Evolutionary conservation across 2,888 invertebrate genomes (phyloP).

Genomic region (Eilema sororculum): DNA sequence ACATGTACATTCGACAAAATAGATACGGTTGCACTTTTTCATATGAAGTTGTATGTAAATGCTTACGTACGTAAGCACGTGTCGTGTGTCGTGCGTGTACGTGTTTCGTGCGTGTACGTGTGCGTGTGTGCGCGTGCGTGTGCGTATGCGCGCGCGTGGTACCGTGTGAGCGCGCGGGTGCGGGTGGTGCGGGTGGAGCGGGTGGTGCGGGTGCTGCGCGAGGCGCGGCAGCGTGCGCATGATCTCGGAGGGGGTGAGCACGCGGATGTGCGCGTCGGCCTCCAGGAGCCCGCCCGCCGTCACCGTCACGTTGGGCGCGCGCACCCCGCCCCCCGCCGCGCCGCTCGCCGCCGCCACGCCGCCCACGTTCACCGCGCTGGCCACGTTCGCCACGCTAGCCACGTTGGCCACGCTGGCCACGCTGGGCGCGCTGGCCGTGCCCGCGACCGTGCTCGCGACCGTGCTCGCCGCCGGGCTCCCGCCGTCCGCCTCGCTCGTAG

Average conservation of each 20-base stretch:
- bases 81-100: too few species aligned
- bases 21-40: too few species aligned
- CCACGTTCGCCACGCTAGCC: neutral
- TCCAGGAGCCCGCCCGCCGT: slow-evolving; percentile 88
- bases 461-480: slow-evolving; percentile 43
- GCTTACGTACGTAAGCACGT: too few species aligned
- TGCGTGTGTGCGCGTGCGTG: neutral
- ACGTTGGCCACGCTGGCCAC: slow-evolving; percentile 25
- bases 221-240: slow-evolving; percentile 96
- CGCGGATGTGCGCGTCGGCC: slow-evolving; percentile 94
- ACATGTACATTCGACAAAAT: too few species aligned
- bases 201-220: slow-evolving; percentile 65
- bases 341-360: slow-evolving; percentile 23
- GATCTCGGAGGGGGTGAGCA: slow-evolving; percentile 95
- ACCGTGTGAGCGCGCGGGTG: slow-evolving; percentile 21
- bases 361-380: slow-evolving; percentile 6
- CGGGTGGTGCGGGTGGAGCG: slow-evolving; percentile 27
- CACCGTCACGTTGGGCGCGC: slow-evolving; percentile 90
- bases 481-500: slow-evolving; percentile 38
- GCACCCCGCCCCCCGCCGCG: slow-evolving; percentile 71
- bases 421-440: slow-evolving; percentile 16
- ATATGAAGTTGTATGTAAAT: too few species aligned
- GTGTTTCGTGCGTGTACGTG: neutral
- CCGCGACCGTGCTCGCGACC: slow-evolving; percentile 30
- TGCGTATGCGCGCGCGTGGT: neutral